A percentile compares a stretch with the other conserved stretches of the same genome.
Conservation (phyloP, 1,140 invertebrate species). For the Cydia amplana region DNA sequence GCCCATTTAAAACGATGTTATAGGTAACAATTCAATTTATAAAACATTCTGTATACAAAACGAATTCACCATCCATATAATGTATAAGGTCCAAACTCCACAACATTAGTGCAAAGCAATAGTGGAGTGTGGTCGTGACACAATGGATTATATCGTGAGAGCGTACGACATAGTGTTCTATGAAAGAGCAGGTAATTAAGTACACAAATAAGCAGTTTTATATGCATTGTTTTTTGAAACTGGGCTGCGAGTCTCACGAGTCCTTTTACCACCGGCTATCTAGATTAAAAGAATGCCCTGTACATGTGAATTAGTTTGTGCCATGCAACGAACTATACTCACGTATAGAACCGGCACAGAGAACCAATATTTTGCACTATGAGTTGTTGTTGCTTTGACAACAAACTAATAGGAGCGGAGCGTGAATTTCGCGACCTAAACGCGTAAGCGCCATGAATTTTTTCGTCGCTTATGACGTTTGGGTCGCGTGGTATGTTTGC, state of each 20-base stretch:
- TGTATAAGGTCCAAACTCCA: constrained; percentile 11
- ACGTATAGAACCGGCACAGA: no score
- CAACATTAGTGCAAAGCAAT: background rate
- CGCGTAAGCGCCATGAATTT: no score
- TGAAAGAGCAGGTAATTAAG: constrained; percentile 66
- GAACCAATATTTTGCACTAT: no score
- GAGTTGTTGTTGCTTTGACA: no score
- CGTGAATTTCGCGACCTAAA: no score
- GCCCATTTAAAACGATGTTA: no score
- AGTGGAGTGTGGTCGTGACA: constrained; percentile 28
- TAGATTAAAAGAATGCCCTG: background rate
- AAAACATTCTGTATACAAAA: constrained; percentile 16
- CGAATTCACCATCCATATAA: constrained; percentile 17
- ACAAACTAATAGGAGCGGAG: no score
- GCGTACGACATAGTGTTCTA: constrained; percentile 62
- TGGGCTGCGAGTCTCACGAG: background rate
- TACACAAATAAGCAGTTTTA: background rate
- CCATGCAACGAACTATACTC: no score
- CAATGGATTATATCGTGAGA: constrained; percentile 49
- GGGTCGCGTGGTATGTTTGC: no score
- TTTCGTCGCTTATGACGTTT: no score
- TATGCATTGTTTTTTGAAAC: background rate
- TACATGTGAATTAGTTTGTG: no score
- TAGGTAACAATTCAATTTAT: background rate
- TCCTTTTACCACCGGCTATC: background rate